Percentiles rank a stretch among this genome's conserved stretches.
Evolutionary conservation across 2,113 vertebrate species (phyloP).

Genomic region (Lipotes vexillifer): DNA sequence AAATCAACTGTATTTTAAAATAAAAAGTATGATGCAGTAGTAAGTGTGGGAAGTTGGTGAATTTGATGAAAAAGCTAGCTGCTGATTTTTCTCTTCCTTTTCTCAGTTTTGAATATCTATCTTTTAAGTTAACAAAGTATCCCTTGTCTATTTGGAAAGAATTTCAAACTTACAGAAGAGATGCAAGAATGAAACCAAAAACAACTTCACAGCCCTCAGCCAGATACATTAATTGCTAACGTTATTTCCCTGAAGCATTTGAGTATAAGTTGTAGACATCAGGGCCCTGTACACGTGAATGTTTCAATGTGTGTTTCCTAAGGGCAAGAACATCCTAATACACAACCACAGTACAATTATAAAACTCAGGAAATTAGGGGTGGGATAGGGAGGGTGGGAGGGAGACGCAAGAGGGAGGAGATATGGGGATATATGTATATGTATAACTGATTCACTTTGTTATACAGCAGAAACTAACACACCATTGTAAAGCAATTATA

Average conservation of each 20-base stretch:
- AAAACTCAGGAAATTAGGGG: background rate
- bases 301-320: background rate
- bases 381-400: too few species aligned
- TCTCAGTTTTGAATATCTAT: background rate
- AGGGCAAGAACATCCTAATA: background rate
- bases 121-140: background rate
- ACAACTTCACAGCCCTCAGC: background rate
- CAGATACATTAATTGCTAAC: background rate
- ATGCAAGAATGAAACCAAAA: conserved; percentile 5
- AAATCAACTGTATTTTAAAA: background rate
- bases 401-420: too few species aligned
- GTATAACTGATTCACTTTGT: too few species aligned
- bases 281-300: background rate
- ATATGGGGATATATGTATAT: too few species aligned
- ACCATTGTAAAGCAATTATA: too few species aligned
- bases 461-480: too few species aligned
- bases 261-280: background rate
- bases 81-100: background rate
- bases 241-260: background rate
- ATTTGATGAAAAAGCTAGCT: background rate
- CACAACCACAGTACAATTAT: background rate
- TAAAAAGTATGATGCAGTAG: background rate
- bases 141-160: background rate
- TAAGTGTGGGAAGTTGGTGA: background rate
- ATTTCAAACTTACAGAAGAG: background rate